Evolutionary conservation across 1,140 invertebrate genomes (phyloP), one percentile per base, ranked within the genome.

Genomic region (Ceratina australensis): DNA sequence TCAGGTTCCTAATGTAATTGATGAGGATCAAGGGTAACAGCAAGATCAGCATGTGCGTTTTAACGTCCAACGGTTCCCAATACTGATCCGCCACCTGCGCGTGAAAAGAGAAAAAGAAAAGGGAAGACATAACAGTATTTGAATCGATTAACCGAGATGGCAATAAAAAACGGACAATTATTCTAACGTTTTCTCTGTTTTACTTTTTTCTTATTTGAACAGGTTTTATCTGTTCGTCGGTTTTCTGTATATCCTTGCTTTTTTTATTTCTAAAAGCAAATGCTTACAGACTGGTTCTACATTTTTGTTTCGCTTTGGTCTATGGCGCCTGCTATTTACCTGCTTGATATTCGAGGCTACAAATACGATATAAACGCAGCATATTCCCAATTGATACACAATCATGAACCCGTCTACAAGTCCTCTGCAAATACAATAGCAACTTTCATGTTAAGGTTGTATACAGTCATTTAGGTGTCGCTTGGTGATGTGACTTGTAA

Each of bases 341-440:
- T 93, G 91, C 90, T 95, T 94, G 33, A 96, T 92, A 90, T 96
- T 98, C 26, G 94, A 94, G 4, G 96, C 94, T 72, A 98, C 95
- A 89, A 98, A 98, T 1, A 98, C 95, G 61, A 97, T 95, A 91
- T 98, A 98, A 13, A 98, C 97, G 91, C 96, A 97, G 88, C 97
- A 98, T 83, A 97, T 97, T 72, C 97, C 97, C 86, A 98, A 91
- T 92, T 98, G 97, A 84, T 97, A 97, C 26, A 97, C 91, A 80
- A 97, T 93, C 61, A 98, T 93, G 88, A 97, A 96, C 1, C 92
- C 89, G 83, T 96, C 96, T 16, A 95, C 93, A 26, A 94, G 86
- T 77, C 92, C 89, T 74, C 94, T 95, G 87, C 66, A 90, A 90
- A 89, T 81, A 81, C 80, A 81, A 81, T 78, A 73, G 8, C 59